These are phyloP conservation scores for Brienomyrus longianalis DNA, from an alignment of 2,113 vertebrate genomes.

Conservation along the genomic window DNA sequence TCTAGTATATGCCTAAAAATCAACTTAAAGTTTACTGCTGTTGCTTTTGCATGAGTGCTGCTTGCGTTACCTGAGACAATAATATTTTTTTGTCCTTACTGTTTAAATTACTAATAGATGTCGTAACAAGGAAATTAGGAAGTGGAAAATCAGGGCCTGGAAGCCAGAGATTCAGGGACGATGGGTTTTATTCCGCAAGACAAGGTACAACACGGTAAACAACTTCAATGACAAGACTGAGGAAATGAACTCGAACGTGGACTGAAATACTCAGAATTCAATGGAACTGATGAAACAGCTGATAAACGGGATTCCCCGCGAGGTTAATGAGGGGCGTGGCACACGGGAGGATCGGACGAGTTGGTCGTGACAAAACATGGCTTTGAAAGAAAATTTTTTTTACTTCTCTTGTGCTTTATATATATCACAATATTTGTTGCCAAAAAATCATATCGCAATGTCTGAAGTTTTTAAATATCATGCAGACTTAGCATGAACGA, in stretches of 20 bases:
- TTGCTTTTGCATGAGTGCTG: neutral
- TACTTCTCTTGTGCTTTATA: neutral
- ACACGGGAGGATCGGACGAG: too few species aligned
- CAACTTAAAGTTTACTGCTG: neutral
- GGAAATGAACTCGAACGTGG: too few species aligned
- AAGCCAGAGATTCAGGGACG: too few species aligned
- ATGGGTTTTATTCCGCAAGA: too few species aligned
- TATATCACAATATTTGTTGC: neutral
- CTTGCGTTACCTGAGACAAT: neutral
- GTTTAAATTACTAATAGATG: neutral
- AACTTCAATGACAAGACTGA: too few species aligned
- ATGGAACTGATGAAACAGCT: too few species aligned
- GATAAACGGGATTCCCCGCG: too few species aligned
- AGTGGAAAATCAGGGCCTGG: too few species aligned
- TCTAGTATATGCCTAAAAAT: neutral
- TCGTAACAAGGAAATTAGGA: too few species aligned
- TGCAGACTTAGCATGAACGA: neutral
- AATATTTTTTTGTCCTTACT: neutral
- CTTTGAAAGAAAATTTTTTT: neutral
- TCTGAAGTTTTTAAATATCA: neutral
- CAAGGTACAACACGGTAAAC: too few species aligned
- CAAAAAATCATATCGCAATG: neutral
- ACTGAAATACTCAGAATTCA: too few species aligned
- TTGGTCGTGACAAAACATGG: neutral
- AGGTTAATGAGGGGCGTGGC: too few species aligned